A percentile compares a stretch with the other conserved stretches of the same genome.
These are phyloP conservation scores for Sicus ferrugineus DNA, from an alignment of 2,888 invertebrate species.

Conservation along the genomic window DNA sequence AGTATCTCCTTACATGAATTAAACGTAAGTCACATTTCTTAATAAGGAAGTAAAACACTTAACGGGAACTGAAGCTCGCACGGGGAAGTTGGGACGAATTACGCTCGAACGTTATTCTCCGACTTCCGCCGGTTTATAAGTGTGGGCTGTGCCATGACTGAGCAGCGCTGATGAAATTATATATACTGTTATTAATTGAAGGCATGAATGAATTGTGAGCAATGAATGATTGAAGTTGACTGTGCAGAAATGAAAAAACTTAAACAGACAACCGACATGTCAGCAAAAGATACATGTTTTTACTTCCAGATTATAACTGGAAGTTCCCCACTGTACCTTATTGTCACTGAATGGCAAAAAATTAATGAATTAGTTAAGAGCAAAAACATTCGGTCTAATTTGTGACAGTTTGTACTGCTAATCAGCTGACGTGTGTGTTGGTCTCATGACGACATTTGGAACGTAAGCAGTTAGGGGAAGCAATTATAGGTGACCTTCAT, in stretches of 20 bases:
- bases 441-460: too few species aligned
- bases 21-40: background rate
- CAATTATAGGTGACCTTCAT: too few species aligned
- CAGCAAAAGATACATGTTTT: background rate
- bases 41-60: background rate
- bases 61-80: background rate
- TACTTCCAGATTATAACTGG: too few species aligned
- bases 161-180: slow-evolving; percentile 7
- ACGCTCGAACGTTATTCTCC: background rate
- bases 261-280: background rate
- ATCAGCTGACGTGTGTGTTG: too few species aligned
- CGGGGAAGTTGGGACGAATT: background rate
- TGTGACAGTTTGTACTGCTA: too few species aligned
- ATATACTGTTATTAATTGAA: background rate
- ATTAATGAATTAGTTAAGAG: background rate
- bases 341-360: background rate
- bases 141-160: background rate
- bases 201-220: slow-evolving; percentile 1
- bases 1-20: background rate
- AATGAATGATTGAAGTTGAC: slow-evolving; percentile 15
- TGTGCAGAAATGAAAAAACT: too few species aligned
- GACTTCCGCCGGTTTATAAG: background rate
- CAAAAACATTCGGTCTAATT: too few species aligned
- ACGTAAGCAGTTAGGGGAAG: too few species aligned
- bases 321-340: background rate